Percentiles rank a stretch among this genome's conserved stretches.
phyloP scores from a whole-genome alignment of 2,113 vertebrate genomes.

The cattle (Bos taurus) region DNA sequence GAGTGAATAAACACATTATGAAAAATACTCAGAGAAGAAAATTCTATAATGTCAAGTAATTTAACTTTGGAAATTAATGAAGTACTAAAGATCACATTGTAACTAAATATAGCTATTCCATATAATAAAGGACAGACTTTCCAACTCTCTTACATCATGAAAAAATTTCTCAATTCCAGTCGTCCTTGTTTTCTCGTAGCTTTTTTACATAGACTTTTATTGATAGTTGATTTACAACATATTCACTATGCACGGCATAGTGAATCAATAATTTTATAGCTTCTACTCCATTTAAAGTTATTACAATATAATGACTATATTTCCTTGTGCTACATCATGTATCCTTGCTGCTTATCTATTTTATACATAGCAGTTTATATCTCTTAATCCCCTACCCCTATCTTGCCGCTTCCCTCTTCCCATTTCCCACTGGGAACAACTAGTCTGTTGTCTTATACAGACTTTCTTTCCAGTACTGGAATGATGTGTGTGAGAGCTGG shows the following conservation, averaged over 20 bases:
- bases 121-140: background rate
- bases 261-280: background rate
- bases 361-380: background rate
- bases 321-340: background rate
- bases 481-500: background rate
- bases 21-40: constrained; percentile 22
- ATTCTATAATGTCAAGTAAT: background rate
- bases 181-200: background rate
- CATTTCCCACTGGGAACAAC: background rate
- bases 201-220: background rate
- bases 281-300: background rate
- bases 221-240: background rate
- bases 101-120: background rate
- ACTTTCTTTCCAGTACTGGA: background rate
- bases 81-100: background rate
- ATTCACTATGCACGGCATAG: background rate
- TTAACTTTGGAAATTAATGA: background rate
- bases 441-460: background rate
- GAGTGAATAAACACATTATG: background rate
- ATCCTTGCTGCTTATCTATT: background rate
- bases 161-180: background rate
- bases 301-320: background rate
- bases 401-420: background rate
- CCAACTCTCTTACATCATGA: background rate
- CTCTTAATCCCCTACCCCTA: background rate